phyloP scores from a whole-genome alignment of 2,797 vertebrate genomes.

The Limosa lapponica region DNA sequence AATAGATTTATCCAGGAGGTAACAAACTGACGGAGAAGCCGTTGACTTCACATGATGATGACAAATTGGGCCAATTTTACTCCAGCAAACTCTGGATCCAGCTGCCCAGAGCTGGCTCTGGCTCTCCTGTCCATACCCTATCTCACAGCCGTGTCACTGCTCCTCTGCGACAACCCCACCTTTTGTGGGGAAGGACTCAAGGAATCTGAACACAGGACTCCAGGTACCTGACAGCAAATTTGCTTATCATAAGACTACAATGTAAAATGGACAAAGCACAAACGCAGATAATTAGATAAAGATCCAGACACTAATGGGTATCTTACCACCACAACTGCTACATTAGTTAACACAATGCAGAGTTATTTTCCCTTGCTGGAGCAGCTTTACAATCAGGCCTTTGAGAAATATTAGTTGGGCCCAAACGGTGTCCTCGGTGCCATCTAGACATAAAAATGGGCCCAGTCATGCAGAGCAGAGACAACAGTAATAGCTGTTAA shows the following conservation, averaged over 20 bases:
- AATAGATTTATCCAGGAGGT: conserved; percentile 1
- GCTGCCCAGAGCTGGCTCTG: background rate
- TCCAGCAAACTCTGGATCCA: background rate
- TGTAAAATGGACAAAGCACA: background rate
- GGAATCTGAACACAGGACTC: background rate
- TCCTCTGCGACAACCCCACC: background rate
- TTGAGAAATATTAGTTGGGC: background rate
- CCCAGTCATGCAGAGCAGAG: background rate
- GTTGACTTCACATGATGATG: background rate
- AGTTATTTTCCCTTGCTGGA: background rate
- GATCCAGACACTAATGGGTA: background rate
- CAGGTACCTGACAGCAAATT: background rate
- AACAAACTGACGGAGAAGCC: background rate
- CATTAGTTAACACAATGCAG: background rate
- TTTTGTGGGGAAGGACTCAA: accelerated
- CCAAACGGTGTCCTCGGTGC: background rate
- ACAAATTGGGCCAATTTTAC: background rate
- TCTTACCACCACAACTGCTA: background rate
- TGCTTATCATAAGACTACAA: accelerated
- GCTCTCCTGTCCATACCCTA: accelerated
- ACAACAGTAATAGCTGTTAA: background rate
- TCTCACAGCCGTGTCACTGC: background rate
- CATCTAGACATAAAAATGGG: background rate
- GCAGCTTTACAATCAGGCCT: background rate
- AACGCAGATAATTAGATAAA: background rate